Conservation (phyloP, 2,113 vertebrate species). For the Nyctibius bracteatus region DNA sequence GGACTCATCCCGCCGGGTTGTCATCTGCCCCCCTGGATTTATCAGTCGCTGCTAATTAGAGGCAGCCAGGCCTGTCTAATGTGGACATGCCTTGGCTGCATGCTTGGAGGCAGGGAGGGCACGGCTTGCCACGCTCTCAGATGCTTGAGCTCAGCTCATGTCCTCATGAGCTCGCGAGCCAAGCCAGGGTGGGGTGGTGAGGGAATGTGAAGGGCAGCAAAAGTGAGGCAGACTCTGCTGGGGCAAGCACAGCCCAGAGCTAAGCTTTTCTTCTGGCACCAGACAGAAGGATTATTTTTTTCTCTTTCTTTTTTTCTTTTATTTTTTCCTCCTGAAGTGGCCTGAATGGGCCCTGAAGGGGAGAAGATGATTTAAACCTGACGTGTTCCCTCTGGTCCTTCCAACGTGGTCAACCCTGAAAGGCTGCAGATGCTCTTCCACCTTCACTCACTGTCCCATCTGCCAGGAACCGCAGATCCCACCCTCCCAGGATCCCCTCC, state of each 20-base stretch:
- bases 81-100: not conserved
- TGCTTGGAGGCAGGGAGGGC: not conserved
- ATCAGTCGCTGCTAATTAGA: not conserved
- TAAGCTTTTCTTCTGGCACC: not conserved
- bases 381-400: not conserved
- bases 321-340: not conserved
- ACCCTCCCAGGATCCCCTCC: not conserved
- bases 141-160: not conserved
- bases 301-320: too few species aligned
- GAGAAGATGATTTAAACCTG: not conserved
- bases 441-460: not conserved
- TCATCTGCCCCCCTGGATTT: constrained; percentile 19
- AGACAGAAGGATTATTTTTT: not conserved
- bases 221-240: not conserved
- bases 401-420: accelerated
- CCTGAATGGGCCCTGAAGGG: not conserved
- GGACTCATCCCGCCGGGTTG: not conserved
- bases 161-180: not conserved
- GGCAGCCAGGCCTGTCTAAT: not conserved
- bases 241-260: not conserved
- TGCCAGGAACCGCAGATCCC: not conserved
- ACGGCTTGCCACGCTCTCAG: not conserved
- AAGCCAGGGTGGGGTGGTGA: not conserved
- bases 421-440: not conserved
- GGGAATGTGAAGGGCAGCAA: not conserved